These are phyloP conservation scores for Myocastor coypus DNA, from an alignment of 2,113 vertebrate genomes.

Conservation along the genomic window DNA sequence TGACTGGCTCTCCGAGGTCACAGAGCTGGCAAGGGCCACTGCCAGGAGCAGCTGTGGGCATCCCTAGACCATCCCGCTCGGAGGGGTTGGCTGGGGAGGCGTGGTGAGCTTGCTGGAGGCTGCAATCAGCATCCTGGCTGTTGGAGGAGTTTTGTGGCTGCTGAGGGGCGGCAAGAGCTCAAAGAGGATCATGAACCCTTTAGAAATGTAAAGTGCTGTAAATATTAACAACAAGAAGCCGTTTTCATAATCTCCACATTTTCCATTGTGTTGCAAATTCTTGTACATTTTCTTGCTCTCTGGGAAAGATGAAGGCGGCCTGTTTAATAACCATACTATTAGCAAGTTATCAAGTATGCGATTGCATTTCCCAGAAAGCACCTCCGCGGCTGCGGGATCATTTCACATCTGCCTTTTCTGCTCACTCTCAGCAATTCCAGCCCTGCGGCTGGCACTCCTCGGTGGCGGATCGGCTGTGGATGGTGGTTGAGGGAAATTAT, in stretches of 20 bases:
- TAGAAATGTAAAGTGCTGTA: slow-evolving; percentile 25
- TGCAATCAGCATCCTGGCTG: rapidly evolving
- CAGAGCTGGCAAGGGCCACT: rapidly evolving
- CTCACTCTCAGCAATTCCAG: slow-evolving; percentile 66
- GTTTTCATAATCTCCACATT: not conserved
- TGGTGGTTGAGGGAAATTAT: slow-evolving; percentile 65
- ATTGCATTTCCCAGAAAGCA: slow-evolving; percentile 64
- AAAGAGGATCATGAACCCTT: not conserved
- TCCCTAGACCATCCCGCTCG: not conserved
- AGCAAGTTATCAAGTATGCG: slow-evolving; percentile 66
- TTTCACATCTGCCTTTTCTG: slow-evolving; percentile 66
- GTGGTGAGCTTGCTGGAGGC: rapidly evolving
- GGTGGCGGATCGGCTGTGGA: slow-evolving; percentile 25
- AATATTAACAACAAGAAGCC: not conserved
- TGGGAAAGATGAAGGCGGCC: slow-evolving; percentile 60
- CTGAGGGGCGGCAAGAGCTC: not conserved
- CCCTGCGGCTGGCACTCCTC: not conserved
- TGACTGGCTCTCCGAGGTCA: rapidly evolving
- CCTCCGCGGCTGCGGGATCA: slow-evolving; percentile 37
- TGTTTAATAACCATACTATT: slow-evolving; percentile 64
- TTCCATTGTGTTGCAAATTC: slow-evolving; percentile 63
- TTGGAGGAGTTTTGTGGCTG: not conserved
- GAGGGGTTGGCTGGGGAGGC: rapidly evolving
- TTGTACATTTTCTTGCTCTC: not conserved
- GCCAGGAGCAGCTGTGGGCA: not conserved